phyloP scores from a whole-genome alignment of 2,113 vertebrate genomes.

The Taurulus bubalis region DNA sequence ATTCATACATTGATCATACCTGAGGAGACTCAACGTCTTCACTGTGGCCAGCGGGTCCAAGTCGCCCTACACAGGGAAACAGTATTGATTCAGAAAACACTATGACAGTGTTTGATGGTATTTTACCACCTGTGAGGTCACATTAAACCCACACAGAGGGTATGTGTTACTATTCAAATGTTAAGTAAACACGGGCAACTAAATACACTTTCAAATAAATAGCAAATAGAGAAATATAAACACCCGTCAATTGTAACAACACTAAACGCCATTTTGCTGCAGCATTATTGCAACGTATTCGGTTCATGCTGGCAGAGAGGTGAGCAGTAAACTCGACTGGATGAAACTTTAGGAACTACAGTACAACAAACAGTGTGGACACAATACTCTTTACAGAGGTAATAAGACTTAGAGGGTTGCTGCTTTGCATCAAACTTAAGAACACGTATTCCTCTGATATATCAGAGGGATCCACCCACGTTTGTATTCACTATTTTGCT shows the following conservation, averaged over 20 bases:
- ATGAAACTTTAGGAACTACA: neutral
- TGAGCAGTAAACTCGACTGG: neutral
- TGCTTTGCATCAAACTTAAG: neutral
- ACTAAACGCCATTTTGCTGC: neutral
- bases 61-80: slow-evolving; percentile 86
- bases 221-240: neutral
- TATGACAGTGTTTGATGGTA: neutral
- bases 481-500: neutral
- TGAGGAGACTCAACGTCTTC: slow-evolving; percentile 91
- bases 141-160: neutral
- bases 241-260: neutral
- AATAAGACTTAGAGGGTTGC: neutral
- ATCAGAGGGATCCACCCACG: neutral
- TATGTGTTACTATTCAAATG: neutral
- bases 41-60: slow-evolving; percentile 92
- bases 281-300: neutral
- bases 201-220: neutral
- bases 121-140: neutral
- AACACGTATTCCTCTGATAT: neutral
- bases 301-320: neutral
- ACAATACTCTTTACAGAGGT: neutral
- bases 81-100: neutral
- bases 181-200: neutral
- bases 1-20: slow-evolving; percentile 77
- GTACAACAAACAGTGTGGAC: no score